Evolutionary conservation across 2,113 vertebrate species (phyloP), one percentile per base, ranked within the genome.

Genomic region (Corydoras sp.): DNA sequence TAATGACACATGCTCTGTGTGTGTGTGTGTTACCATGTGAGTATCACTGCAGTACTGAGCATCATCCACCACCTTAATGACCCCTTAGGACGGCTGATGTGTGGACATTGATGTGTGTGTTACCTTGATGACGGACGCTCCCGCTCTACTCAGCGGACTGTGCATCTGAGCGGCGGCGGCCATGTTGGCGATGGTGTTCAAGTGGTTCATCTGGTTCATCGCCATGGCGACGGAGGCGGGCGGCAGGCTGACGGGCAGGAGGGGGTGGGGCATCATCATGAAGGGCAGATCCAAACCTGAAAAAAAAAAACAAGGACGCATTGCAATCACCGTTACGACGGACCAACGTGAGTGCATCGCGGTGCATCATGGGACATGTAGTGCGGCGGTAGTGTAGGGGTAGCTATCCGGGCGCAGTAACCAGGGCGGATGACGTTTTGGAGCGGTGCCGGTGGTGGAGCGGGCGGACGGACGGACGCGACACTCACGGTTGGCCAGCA

Each of bases 121-220:
- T 91, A 95, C 92, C 92, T 95, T 93, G 82, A 92, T 93, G 62
- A 93, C 91, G 7, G 91, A 90, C 55, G 92, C 86, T 77, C 90
- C 92, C 51, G 89, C 86, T 86, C 93, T 87, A 77, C 92, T 92
- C 58, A 93, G 89, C 51, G 93, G 93, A 78, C 90, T 94, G 84
- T 90, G 90, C 88, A 92, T 92, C 77, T 94, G 93, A 58, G 92
- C 89, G 68, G 91, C 87, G 43, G 90, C 89, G 3, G 93, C 92
- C 92, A 95, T 93, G 85, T 95, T 95, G 62, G 93, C 91, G 58
- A 94, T 92, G 60, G 91, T 89, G 78, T 93, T 93, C 77, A 97
- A 92, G 85, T 97, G 95, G 87, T 91, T 96, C 94, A 95, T 95
- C 86, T 95, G 95, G 84, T 92, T 95, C 92, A 97, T 94, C 68